Conservation (phyloP, 2,888 invertebrate genomes). For the Tachina fera region DNA sequence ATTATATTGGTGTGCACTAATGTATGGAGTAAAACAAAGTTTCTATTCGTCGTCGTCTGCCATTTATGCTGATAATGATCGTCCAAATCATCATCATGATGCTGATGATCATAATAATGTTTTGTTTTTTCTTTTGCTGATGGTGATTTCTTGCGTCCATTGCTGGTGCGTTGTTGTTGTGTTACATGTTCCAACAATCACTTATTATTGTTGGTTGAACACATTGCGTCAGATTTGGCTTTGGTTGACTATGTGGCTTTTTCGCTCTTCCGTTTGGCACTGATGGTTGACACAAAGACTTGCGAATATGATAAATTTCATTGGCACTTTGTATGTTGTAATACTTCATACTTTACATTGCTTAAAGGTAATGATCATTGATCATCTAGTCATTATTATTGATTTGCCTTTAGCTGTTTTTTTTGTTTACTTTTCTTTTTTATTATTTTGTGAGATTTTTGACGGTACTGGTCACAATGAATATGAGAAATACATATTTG, state of each 20-base stretch:
- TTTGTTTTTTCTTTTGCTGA: background rate
- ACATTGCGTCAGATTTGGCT: slow-evolving; percentile 31
- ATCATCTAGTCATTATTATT: slow-evolving; percentile 67
- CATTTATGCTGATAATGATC: slow-evolving; percentile 54
- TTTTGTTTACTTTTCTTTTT: background rate
- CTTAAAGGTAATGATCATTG: slow-evolving; percentile 69
- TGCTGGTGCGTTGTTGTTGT: slow-evolving; percentile 30
- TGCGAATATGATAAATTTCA: slow-evolving; percentile 72
- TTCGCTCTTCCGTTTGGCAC: slow-evolving; percentile 29
- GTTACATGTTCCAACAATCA: slow-evolving; percentile 38
- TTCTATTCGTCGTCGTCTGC: slow-evolving; percentile 52
- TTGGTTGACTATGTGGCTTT: slow-evolving; percentile 4
- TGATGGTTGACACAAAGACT: slow-evolving; percentile 59
- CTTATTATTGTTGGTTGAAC: slow-evolving; percentile 54
- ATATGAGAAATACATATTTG: slow-evolving; percentile 23
- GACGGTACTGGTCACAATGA: background rate
- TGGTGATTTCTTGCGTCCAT: slow-evolving; percentile 39
- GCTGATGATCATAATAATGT: slow-evolving; percentile 31
- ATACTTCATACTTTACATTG: slow-evolving; percentile 70
- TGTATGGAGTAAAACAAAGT: slow-evolving; percentile 30
- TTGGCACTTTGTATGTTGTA: slow-evolving; percentile 71
- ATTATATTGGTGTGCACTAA: slow-evolving; percentile 6
- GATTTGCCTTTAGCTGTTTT: slow-evolving; percentile 19
- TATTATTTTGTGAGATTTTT: slow-evolving; percentile 10
- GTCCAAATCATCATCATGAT: slow-evolving; percentile 28